Evolutionary conservation across 2,797 vertebrate species (phyloP), one percentile per base, ranked within the genome.

Genomic region (Cynopterus sphinx): DNA sequence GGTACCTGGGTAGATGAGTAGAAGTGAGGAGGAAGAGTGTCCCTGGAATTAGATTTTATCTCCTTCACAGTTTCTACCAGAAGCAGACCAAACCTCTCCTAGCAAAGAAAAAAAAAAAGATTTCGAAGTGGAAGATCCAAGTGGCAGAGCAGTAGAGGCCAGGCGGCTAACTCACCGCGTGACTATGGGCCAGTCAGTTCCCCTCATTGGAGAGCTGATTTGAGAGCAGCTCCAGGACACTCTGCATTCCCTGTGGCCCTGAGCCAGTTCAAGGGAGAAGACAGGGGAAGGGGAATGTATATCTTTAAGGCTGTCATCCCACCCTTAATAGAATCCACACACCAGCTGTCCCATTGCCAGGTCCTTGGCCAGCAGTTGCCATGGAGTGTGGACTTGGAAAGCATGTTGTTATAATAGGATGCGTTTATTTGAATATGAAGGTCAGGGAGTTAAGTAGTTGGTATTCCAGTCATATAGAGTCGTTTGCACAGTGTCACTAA

Each of bases 401-500:
- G 91, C 97, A 21, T 96, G 95, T 97, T 97, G 95, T 98, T 98
- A 33, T 98, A 98, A 98, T 98, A 97, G 98, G 98, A 98, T 97
- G 97, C 99, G 98, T 99, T 99, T 99, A 98, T 99, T 97, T 98
- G 98, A 98, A 98, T 98, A 98, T 98, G 98, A 98, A 99, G 98
- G 99, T 99, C 98, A 98, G 98, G 97, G 98, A 99, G 99, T 98
- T 98, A 98, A 98, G 98, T 98, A 98, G 98, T 99, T 99, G 98
- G 98, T 98, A 99, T 99, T 99, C 99, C 92, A 95, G 98, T 98
- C 98, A 0, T 98, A 98, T 65, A 96, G 98, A 98, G 98, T 98
- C 96, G 92, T 99, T 99, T 99, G 98, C 98, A 98, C 98, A 98
- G 98, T 99, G 99, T 99, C 99, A 98, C 98, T 99, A 99, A 99